Conservation (phyloP, 2,888 invertebrate genomes). For the Malthinus seriepunctatus region DNA sequence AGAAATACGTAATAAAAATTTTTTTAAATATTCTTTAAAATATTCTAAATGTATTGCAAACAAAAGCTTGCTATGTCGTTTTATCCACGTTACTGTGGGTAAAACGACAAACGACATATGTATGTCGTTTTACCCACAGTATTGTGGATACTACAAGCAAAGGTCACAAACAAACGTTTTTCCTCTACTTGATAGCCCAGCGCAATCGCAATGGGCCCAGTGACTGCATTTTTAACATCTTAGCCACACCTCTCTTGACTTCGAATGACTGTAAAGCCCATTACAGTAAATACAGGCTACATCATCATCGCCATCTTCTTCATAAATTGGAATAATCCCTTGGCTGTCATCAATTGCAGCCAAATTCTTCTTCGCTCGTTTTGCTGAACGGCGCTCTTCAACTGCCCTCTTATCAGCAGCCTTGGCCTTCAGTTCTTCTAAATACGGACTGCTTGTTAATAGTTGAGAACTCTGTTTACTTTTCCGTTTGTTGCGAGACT, state of each 20-base stretch:
- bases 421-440: slow-evolving; percentile 1
- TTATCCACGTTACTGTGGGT: not conserved
- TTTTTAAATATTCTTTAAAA: too few species aligned
- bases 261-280: too few species aligned
- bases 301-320: too few species aligned
- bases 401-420: not conserved
- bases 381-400: not conserved
- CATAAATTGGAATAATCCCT: not conserved
- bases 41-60: too few species aligned
- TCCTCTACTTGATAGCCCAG: not conserved
- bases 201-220: not conserved
- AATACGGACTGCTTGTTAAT: not conserved
- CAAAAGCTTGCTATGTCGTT: not conserved
- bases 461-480: too few species aligned
- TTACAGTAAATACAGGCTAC: too few species aligned
- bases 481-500: too few species aligned
- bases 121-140: too few species aligned
- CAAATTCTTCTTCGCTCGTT: not conserved
- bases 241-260: not conserved
- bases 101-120: too few species aligned
- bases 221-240: not conserved
- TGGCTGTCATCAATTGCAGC: not conserved
- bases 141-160: not conserved
- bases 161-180: not conserved
- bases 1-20: too few species aligned